Evolutionary conservation across 37 sponge, comb jelly and placozoan genomes (phyloP).

Genomic region (Bolinopsis microptera): DNA sequence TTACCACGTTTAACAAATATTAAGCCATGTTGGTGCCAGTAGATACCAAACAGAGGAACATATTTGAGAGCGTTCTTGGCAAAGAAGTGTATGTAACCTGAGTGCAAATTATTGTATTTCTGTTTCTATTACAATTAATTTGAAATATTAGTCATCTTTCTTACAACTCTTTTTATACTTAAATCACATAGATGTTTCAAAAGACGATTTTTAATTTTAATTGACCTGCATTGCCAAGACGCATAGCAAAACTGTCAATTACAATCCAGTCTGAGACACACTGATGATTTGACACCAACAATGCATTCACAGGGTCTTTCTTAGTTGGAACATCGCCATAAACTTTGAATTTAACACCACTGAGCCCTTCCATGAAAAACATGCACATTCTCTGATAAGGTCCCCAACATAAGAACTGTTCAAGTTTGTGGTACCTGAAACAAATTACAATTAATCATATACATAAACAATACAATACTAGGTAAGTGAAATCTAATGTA

Average conservation of each 20-base stretch:
- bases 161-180: too few species aligned
- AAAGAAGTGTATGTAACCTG: constrained; percentile 48
- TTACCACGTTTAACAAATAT: constrained; percentile 52
- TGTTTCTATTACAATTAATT: too few species aligned
- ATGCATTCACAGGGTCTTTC: constrained; percentile 29
- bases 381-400: constrained; percentile 48
- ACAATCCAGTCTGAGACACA: constrained; percentile 21
- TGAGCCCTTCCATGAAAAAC: constrained; percentile 62
- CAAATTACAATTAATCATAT: background rate
- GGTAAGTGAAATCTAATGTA: too few species aligned
- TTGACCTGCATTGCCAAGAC: constrained; percentile 53
- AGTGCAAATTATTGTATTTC: too few species aligned
- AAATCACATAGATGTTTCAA: too few species aligned
- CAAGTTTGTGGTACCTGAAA: constrained; percentile 56
- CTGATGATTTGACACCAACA: constrained; percentile 40
- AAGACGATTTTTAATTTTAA: too few species aligned
- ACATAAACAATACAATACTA: background rate
- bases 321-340: constrained; percentile 39
- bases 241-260: constrained; percentile 61
- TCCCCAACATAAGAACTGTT: constrained; percentile 49
- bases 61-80: constrained; percentile 43
- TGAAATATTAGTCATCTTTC: too few species aligned
- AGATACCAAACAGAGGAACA: constrained; percentile 51
- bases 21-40: constrained; percentile 63
- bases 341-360: constrained; percentile 36